phyloP scores from a whole-genome alignment of 2,888 invertebrate species.

The Tigriopus californicus region DNA sequence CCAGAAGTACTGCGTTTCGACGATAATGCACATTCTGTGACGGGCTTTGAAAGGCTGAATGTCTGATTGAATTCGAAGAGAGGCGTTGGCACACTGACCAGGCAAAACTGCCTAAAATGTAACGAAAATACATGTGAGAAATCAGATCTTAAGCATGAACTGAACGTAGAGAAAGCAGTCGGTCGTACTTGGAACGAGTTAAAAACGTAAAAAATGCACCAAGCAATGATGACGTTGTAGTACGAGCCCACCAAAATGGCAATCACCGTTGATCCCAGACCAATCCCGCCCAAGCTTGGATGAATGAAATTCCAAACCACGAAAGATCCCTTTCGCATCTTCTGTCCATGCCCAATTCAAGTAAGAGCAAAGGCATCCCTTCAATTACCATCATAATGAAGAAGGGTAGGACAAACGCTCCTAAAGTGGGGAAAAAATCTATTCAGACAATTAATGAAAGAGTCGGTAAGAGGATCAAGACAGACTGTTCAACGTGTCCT shows the following conservation, averaged over 20 bases:
- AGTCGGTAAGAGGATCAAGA: background rate
- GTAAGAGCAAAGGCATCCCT: constrained; percentile 76
- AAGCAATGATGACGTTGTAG: constrained; percentile 91
- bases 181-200: constrained; percentile 64
- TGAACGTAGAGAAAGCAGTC: too few relatives aligned
- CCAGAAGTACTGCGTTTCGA: constrained; percentile 87
- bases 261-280: constrained; percentile 75
- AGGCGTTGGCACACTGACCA: constrained; percentile 58
- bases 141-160: too few relatives aligned
- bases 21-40: constrained; percentile 57
- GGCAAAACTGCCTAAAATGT: constrained; percentile 50
- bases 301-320: constrained; percentile 25
- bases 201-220: constrained; percentile 85
- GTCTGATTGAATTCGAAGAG: background rate
- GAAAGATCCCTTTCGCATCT: constrained; percentile 68
- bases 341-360: constrained; percentile 89
- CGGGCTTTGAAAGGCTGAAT: constrained; percentile 20
- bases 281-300: constrained; percentile 57
- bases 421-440: constrained; percentile 40
- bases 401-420: constrained; percentile 87
- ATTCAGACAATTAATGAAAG: background rate
- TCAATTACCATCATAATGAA: constrained; percentile 75
- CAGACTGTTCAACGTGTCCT: too few relatives aligned
- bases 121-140: background rate
- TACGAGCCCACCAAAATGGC: constrained; percentile 82